Conservation (phyloP, 2,888 invertebrate species). For the Stenoptilia bipunctidactyla region DNA sequence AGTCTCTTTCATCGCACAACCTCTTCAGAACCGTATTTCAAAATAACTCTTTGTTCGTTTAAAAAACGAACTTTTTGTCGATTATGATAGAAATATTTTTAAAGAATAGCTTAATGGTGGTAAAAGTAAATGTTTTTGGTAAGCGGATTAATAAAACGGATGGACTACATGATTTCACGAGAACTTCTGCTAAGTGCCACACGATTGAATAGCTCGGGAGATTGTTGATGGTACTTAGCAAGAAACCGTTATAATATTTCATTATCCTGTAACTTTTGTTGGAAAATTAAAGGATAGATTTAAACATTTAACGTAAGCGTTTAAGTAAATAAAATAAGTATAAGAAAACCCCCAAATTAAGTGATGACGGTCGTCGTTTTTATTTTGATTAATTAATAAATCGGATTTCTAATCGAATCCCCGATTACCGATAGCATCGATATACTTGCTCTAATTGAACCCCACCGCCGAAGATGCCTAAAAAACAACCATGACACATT, state of each 20-base stretch:
- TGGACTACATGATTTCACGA: constrained; percentile 6
- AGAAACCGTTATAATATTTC: no score
- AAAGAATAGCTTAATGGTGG: constrained; percentile 18
- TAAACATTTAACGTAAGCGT: no score
- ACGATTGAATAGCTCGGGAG: constrained; percentile 2
- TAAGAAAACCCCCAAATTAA: neutral
- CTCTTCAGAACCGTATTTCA: constrained; percentile 15
- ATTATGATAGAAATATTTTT: constrained; percentile 22
- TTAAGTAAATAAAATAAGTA: no score
- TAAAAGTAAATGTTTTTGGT: constrained; percentile 36
- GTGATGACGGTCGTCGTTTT: constrained; percentile 60
- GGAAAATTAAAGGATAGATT: no score
- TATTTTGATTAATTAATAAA: constrained; percentile 72
- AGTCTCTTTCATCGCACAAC: constrained; percentile 12
- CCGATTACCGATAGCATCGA: constrained; percentile 46
- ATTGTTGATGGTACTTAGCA: constrained; percentile 1
- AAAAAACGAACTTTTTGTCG: constrained; percentile 14
- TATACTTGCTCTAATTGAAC: constrained; percentile 67
- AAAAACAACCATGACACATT: constrained; percentile 23
- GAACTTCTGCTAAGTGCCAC: neutral
- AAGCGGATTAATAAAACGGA: constrained; percentile 28
- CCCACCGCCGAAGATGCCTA: constrained; percentile 58
- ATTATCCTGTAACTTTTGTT: no score
- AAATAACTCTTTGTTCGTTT: constrained; percentile 12
- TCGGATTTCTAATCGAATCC: constrained; percentile 53